phyloP scores from a whole-genome alignment of 2,113 vertebrate species.

The Podarcis raffonei region DNA sequence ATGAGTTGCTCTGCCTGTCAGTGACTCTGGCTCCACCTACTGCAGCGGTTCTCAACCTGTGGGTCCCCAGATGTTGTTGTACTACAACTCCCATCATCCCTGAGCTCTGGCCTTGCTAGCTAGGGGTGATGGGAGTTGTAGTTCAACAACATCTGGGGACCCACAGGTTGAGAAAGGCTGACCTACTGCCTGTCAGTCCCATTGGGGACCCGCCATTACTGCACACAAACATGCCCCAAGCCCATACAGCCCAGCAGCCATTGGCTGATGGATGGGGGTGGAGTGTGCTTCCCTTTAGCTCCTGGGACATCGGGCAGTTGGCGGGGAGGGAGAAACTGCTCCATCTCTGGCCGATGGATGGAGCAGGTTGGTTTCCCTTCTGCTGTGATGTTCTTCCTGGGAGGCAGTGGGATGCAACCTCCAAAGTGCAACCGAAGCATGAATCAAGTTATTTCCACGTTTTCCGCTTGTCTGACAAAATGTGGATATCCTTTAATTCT shows the following conservation, averaged over 20 bases:
- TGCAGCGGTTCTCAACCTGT: no score
- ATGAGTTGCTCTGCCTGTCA: not conserved
- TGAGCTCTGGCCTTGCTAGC: no score
- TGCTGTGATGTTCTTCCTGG: not conserved
- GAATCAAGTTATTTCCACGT: not conserved
- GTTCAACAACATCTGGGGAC: no score
- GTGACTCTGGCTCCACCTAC: no score
- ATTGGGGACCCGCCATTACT: no score
- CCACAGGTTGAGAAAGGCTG: no score
- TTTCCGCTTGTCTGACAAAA: slow-evolving; percentile 12
- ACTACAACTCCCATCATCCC: no score
- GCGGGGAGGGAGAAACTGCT: not conserved
- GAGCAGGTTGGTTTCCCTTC: not conserved
- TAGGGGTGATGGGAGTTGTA: no score
- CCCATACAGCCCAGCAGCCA: not conserved
- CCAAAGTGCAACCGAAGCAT: not conserved
- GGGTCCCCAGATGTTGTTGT: no score
- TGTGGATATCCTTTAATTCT: slow-evolving; percentile 1
- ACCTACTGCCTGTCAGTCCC: no score
- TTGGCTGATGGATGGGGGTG: not conserved
- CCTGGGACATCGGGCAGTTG: not conserved
- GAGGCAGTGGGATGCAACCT: not conserved
- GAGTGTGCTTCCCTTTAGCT: not conserved
- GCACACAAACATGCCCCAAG: no score
- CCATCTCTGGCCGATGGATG: not conserved